Percentiles rank a stretch among this genome's conserved stretches.
These are phyloP conservation scores for Thecocarcelia acutangulata DNA, from an alignment of 2,888 invertebrate species.

Conservation along the genomic window DNA sequence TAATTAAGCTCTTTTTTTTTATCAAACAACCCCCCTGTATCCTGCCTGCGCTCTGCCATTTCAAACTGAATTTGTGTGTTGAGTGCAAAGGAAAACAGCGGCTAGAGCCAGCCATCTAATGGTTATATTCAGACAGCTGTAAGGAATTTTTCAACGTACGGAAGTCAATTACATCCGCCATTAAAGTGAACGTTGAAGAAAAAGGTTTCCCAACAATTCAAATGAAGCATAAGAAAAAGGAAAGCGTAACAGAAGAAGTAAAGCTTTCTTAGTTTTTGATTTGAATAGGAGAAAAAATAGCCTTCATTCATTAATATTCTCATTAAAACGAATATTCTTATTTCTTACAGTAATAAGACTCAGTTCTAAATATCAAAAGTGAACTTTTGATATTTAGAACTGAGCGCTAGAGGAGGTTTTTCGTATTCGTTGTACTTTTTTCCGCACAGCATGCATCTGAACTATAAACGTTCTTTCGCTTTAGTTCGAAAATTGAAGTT, in stretches of 20 bases:
- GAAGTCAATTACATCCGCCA: constrained; percentile 69
- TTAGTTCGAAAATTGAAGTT: too few relatives aligned
- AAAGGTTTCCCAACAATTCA: constrained; percentile 41
- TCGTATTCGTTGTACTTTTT: too few relatives aligned
- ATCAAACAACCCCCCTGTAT: not conserved
- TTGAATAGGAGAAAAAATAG: not conserved
- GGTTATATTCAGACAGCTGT: constrained; percentile 35
- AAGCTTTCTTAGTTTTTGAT: constrained; percentile 16
- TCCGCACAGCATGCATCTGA: too few relatives aligned
- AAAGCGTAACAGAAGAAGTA: not conserved
- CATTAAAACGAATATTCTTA: too few relatives aligned
- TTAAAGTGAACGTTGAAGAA: constrained; percentile 58
- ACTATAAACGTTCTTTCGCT: too few relatives aligned
- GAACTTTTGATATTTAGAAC: too few relatives aligned
- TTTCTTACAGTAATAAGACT: too few relatives aligned
- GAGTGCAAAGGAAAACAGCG: not conserved
- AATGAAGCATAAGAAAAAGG: constrained; percentile 27
- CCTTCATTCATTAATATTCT: too few relatives aligned
- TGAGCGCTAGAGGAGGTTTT: too few relatives aligned
- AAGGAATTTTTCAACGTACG: constrained; percentile 45
- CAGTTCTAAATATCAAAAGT: too few relatives aligned
- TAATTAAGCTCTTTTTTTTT: constrained; percentile 43
- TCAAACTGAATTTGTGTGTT: constrained; percentile 1
- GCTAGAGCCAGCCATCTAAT: not conserved
- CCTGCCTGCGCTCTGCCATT: not conserved